A percentile compares a stretch with the other conserved stretches of the same genome.
Evolutionary conservation across 2,113 vertebrate genomes (phyloP).

Genomic region (Nothocercus julius): DNA sequence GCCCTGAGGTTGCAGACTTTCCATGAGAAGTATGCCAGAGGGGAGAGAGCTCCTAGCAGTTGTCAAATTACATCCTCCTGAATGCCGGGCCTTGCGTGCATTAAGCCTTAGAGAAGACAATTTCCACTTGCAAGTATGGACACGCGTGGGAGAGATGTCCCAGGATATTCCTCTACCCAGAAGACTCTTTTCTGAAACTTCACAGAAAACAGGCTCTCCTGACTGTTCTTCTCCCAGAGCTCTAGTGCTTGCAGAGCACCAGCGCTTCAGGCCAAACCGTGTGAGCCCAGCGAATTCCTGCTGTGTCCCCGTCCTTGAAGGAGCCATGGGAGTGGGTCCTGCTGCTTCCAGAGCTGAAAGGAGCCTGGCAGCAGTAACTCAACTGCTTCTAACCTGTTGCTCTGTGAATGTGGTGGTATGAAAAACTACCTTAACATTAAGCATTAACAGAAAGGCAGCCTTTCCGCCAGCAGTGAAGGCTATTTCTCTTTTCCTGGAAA

Average conservation of each 20-base stretch:
- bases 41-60: not conserved
- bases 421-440: not conserved
- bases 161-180: not conserved
- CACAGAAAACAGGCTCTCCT: no score
- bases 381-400: not conserved
- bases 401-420: rapidly evolving
- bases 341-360: not conserved
- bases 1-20: not conserved
- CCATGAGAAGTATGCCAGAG: not conserved
- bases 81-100: not conserved
- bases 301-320: no score
- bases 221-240: rapidly evolving
- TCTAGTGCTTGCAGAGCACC: not conserved
- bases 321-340: rapidly evolving
- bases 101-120: not conserved
- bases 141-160: not conserved
- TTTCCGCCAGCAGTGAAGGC: not conserved
- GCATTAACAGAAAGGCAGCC: not conserved
- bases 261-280: rapidly evolving
- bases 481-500: not conserved
- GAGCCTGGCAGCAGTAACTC: not conserved
- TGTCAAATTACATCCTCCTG: not conserved
- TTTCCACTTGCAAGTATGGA: not conserved
- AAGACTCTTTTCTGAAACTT: not conserved
- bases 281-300: rapidly evolving